A percentile compares a stretch with the other conserved stretches of the same genome.
Evolutionary conservation across 2,797 vertebrate species (phyloP).

Genomic region (Pseudochirops corinnae): DNA sequence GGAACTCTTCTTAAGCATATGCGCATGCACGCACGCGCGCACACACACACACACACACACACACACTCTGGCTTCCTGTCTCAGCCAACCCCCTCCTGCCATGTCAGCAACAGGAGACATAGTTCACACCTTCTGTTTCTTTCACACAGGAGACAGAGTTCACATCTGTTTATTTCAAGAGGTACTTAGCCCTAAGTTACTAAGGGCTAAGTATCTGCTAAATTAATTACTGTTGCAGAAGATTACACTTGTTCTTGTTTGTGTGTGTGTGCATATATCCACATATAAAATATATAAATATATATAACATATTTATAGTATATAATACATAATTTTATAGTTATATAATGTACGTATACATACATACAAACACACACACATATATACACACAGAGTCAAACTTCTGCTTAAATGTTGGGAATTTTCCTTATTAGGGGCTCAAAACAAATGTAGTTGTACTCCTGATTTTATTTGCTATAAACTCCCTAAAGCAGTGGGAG

Average conservation of each 20-base stretch:
- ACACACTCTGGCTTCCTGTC: too few relatives aligned
- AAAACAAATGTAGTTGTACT: not conserved
- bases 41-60: too few relatives aligned
- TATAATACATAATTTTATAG: too few relatives aligned
- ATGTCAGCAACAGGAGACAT: too few relatives aligned
- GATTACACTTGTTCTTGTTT: not conserved
- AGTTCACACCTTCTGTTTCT: too few relatives aligned
- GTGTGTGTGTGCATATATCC: not conserved
- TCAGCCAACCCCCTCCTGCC: too few relatives aligned
- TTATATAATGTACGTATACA: not conserved
- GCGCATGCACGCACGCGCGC: too few relatives aligned
- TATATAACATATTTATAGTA: not conserved
- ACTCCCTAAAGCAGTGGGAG: not conserved
- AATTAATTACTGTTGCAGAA: not conserved
- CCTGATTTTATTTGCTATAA: not conserved
- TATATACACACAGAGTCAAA: not conserved
- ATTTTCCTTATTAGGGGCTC: not conserved
- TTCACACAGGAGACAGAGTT: too few relatives aligned
- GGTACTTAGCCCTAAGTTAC: too few relatives aligned
- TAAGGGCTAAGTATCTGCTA: too few relatives aligned
- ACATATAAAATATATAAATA: not conserved
- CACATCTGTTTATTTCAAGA: too few relatives aligned
- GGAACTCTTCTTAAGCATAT: too few relatives aligned
- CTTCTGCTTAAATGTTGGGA: not conserved
- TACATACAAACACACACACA: not conserved